These are phyloP conservation scores for Apodemia duryi DNA, from an alignment of 2,888 invertebrate species.

Conservation along the genomic window DNA sequence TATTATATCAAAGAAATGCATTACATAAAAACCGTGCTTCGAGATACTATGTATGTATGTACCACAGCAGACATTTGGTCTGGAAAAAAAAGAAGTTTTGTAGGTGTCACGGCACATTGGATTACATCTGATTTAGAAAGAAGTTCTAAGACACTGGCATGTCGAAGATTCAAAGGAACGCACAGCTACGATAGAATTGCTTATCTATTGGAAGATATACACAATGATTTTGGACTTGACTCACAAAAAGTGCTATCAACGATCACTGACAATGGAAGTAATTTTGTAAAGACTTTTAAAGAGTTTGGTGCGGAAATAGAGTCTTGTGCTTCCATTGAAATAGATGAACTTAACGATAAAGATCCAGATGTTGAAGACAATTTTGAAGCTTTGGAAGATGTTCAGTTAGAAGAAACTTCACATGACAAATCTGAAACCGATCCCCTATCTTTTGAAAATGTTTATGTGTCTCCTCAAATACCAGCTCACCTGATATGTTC, in stretches of 20 bases:
- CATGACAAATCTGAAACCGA: too few relatives aligned
- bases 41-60: too few relatives aligned
- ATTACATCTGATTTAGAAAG: background rate
- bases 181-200: background rate
- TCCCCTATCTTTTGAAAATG: too few relatives aligned
- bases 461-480: slow-evolving; percentile 2
- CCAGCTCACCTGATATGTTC: slow-evolving; percentile 30
- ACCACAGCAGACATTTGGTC: background rate
- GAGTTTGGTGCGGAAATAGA: slow-evolving; percentile 20
- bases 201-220: slow-evolving; percentile 8
- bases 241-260: slow-evolving; percentile 20
- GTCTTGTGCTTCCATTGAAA: too few relatives aligned
- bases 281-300: slow-evolving; percentile 21
- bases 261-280: slow-evolving; percentile 27
- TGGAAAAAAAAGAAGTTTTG: background rate
- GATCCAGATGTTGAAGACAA: too few relatives aligned
- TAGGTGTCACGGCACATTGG: background rate
- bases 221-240: too few relatives aligned
- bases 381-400: too few relatives aligned
- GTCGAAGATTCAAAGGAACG: background rate
- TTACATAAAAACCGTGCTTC: background rate
- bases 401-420: too few relatives aligned
- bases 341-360: too few relatives aligned
- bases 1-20: background rate
- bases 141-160: background rate